Base-by-base conservation (phyloP, 2,113 vertebrate species). In the Xyliphius kryptos region DNA sequence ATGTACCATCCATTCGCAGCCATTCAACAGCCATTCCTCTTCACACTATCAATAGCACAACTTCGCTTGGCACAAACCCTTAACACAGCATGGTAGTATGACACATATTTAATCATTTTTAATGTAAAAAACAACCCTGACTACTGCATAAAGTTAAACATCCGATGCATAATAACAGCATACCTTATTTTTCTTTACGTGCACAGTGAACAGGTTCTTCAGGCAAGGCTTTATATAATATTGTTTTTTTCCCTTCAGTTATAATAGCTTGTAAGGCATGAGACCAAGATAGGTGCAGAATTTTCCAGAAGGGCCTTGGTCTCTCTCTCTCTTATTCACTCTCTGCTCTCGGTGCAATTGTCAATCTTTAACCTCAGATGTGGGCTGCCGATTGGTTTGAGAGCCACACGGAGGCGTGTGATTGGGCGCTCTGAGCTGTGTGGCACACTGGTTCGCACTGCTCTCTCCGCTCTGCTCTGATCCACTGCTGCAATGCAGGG, bases 401-500 rank as follows among this genome's bases (percentile, higher is more conserved):
- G 82, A 69, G 73, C 76, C 81, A 81, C 80, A 85, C 10, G 74
- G 84, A 88, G 83, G 79, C 76, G 79, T 63, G 76, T 76, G 86
- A 92, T 88, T 92, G 91, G 92, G 82, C 80, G 78, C 83, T 75
- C 61, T 48, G 69, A 76, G 80, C 76, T 47, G 87, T 74, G 79
- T 83, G 82, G 82, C 86, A 86, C 86, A 85, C 82, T 76, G 80
- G 80, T 83, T 86, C 79, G 78, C 83, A 79, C 85, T 86, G 88
- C 86, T 89, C 89, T 87, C 78, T 82, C 83, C 85, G 88, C 81
- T 81, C 76, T 75, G 77, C 86, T 84, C 80, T 86, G 86, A 90
- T 83, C 87, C 87, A 89, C 87, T 92, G 89, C 91, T 96, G 93
- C 94, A 97, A 90, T 95, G 94, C 93, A 94, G 93, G 82, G 85